Evolutionary conservation across 2,113 vertebrate species (phyloP), one percentile per base, ranked within the genome.

Genomic region (Cheirogaleus medius): DNA sequence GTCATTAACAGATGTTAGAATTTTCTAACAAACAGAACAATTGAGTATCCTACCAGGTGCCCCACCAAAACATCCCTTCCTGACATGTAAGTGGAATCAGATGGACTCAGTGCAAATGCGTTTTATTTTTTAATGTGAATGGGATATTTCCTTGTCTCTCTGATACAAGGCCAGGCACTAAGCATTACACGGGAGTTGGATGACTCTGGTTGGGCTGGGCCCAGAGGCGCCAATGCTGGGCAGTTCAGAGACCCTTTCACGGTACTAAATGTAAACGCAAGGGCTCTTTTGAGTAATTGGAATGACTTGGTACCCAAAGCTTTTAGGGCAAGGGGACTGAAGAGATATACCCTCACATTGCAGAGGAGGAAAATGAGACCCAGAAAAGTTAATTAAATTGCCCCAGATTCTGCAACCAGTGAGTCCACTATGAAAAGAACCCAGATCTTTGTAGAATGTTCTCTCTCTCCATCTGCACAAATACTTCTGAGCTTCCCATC

Each of bases 11-110:
- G 49, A 95, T 94, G 39, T 90, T 82, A 87, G 68, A 82, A 52
- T 90, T 91, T 85, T 95, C 64, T 90, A 92, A 64, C 89, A 96
- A 95, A 95, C 37, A 85, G 54, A 95, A 96, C 52, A 93, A 56
- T 42, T 86, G 39, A 87, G 9, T 34, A 71, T 66, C 49, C 37
- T 96, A 44, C 44, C 39, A 95, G 83, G 44, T 93, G 29, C 56
- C 29, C 74, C 71, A 93, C 34, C 54, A 74, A 86, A 94, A 78
- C 64, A 77, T 83, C 68, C 54, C 71, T 94, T 68, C 52, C 20
- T 3, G 23, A 49, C 42, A 47, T 78, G 86, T 94, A 83, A 69
- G 32, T 94, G 76, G 77, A 96, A 93, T 94, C 88, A 83, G 81
- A 94, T 95, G 89, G 49, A 93, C 25, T 88, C 11, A 87, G 71